These are phyloP conservation scores for Ochotona curzoniae DNA, from an alignment of 2,113 vertebrate species.

Conservation along the genomic window DNA sequence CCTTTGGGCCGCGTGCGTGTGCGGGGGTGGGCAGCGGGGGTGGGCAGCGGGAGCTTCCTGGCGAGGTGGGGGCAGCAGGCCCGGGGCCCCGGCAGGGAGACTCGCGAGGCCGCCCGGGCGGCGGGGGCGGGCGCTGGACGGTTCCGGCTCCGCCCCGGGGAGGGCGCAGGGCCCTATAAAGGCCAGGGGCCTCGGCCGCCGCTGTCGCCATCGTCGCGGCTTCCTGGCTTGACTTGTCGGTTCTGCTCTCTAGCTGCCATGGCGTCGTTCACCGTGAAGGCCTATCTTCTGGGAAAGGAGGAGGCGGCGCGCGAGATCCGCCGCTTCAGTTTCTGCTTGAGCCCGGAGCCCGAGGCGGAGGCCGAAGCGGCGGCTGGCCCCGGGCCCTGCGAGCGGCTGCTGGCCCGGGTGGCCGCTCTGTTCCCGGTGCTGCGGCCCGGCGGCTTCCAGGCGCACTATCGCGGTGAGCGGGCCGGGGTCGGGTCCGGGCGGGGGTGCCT, in stretches of 20 bases:
- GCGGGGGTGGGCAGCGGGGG: too few species aligned
- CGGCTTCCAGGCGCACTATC: slow-evolving; percentile 91
- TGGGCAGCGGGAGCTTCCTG: too few species aligned
- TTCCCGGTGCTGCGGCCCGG: slow-evolving; percentile 85
- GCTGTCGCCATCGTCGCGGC: rapidly evolving
- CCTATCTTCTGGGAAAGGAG: slow-evolving; percentile 95
- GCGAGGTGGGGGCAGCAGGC: rapidly evolving
- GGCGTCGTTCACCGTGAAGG: slow-evolving; percentile 94
- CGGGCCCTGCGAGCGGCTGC: slow-evolving; percentile 86
- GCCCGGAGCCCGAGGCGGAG: slow-evolving; percentile 67
- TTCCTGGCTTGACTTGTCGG: not conserved
- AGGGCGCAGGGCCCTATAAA: not conserved
- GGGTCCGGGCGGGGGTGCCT: rapidly evolving
- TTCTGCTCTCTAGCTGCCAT: rapidly evolving
- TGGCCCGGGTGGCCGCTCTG: slow-evolving; percentile 88
- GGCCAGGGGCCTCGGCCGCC: rapidly evolving
- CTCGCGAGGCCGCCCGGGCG: not conserved
- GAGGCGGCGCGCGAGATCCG: slow-evolving; percentile 94
- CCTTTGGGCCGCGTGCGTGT: too few species aligned
- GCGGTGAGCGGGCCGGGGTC: slow-evolving; percentile 84
- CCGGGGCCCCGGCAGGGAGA: not conserved
- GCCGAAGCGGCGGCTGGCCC: slow-evolving; percentile 76
- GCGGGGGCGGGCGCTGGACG: rapidly evolving
- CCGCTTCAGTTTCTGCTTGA: slow-evolving; percentile 89
- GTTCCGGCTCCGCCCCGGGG: not conserved